Evolutionary conservation across 1,140 invertebrate genomes (phyloP).

Genomic region (Procambarus virginalis): DNA sequence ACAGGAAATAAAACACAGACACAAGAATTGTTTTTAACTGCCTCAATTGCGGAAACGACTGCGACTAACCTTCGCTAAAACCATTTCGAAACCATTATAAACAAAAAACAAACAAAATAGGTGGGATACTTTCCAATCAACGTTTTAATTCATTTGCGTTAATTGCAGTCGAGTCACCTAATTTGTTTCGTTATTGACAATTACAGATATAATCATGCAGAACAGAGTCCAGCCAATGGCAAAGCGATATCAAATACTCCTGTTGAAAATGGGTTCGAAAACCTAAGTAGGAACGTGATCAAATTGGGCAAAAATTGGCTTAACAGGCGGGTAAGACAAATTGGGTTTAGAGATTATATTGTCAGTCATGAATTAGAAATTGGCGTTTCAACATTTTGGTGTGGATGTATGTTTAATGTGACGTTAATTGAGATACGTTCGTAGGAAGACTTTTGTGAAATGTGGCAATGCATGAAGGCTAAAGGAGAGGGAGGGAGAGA

Average conservation of each 20-base stretch:
- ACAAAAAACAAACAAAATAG: too few species aligned
- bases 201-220: not conserved
- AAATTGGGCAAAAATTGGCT: not conserved
- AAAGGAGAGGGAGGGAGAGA: too few species aligned
- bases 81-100: too few species aligned
- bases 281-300: not conserved
- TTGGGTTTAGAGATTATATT: not conserved
- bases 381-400: not conserved
- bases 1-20: too few species aligned
- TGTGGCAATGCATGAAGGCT: too few species aligned
- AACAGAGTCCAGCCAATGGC: not conserved
- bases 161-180: not conserved
- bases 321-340: not conserved
- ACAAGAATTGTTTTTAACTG: too few species aligned
- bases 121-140: not conserved
- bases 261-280: not conserved
- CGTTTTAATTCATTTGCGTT: not conserved
- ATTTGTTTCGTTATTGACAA: not conserved
- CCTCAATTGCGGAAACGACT: too few species aligned
- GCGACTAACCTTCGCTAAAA: too few species aligned
- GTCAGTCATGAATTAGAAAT: not conserved
- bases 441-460: too few species aligned
- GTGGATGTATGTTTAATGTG: too few species aligned
- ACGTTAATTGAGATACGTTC: too few species aligned
- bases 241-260: not conserved